Percentiles rank a stretch among this genome's conserved stretches.
Evolutionary conservation across 1,140 invertebrate genomes (phyloP).

Genomic region (Chironomus striatipennis): DNA sequence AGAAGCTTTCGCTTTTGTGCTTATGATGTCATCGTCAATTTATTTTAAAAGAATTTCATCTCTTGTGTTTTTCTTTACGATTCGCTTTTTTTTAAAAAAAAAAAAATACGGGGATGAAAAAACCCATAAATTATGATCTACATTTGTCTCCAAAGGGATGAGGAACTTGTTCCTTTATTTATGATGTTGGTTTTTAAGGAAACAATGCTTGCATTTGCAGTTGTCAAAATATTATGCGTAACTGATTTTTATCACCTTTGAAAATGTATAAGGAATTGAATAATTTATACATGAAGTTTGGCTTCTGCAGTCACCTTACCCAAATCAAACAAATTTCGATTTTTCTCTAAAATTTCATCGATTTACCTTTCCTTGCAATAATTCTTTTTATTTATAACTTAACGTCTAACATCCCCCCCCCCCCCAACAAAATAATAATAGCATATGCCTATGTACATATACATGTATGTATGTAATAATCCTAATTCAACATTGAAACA

Average conservation of each 20-base stretch:
- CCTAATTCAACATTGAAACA: slow-evolving; percentile 16
- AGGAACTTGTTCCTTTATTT: too few species aligned
- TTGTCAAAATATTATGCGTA: too few species aligned
- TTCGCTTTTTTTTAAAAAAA: too few species aligned
- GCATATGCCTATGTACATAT: background rate
- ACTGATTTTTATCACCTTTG: too few species aligned
- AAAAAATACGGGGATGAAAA: background rate
- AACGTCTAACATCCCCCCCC: too few species aligned
- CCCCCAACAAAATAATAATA: slow-evolving; percentile 4
- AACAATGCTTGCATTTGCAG: too few species aligned
- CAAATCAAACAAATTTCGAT: background rate
- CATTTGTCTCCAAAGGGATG: background rate
- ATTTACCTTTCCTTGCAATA: background rate
- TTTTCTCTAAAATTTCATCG: background rate
- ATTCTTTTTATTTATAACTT: too few species aligned
- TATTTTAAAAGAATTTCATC: background rate
- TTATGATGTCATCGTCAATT: slow-evolving; percentile 17
- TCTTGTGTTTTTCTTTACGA: too few species aligned
- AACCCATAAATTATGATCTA: slow-evolving; percentile 13
- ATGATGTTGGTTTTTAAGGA: too few species aligned
- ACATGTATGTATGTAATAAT: slow-evolving; percentile 1
- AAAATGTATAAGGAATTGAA: too few species aligned
- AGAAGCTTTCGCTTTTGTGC: slow-evolving; percentile 19
- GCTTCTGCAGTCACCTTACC: too few species aligned
- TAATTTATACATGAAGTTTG: too few species aligned